These are phyloP conservation scores for Petrocephalus zakoni DNA, from an alignment of 2,113 vertebrate species.

Conservation along the genomic window DNA sequence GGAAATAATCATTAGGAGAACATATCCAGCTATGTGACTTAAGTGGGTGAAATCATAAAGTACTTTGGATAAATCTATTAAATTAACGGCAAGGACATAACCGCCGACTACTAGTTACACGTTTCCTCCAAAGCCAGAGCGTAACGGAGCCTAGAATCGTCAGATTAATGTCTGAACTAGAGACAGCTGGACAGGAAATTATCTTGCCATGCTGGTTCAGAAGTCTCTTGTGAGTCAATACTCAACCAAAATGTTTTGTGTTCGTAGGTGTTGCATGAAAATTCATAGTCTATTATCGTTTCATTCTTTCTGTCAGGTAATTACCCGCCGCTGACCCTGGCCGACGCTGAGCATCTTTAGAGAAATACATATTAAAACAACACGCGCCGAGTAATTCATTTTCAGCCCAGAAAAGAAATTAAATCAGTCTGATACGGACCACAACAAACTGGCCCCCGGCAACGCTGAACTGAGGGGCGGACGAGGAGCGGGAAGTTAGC, in stretches of 20 bases:
- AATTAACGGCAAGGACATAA: background rate
- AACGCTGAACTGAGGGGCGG: background rate
- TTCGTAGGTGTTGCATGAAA: background rate
- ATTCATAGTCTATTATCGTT: conserved; percentile 4
- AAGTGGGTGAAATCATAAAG: background rate
- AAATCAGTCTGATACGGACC: background rate
- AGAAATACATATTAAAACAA: conserved; percentile 3
- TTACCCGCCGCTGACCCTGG: background rate
- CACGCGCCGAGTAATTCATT: background rate
- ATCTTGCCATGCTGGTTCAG: background rate
- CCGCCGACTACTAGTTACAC: background rate
- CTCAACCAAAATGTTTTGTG: conserved; percentile 4
- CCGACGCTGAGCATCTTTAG: background rate
- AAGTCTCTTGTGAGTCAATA: conserved; percentile 8
- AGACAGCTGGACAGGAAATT: background rate
- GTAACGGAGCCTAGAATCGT: background rate
- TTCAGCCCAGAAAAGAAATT: background rate
- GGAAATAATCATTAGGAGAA: background rate
- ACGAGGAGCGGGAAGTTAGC: background rate
- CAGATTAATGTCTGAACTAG: background rate
- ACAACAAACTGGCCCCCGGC: background rate
- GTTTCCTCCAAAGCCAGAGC: background rate
- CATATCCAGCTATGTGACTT: background rate
- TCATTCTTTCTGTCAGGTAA: conserved; percentile 5
- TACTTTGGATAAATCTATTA: background rate